phyloP scores from a whole-genome alignment of 1,140 invertebrate species.

The Sinonovacula constricta region DNA sequence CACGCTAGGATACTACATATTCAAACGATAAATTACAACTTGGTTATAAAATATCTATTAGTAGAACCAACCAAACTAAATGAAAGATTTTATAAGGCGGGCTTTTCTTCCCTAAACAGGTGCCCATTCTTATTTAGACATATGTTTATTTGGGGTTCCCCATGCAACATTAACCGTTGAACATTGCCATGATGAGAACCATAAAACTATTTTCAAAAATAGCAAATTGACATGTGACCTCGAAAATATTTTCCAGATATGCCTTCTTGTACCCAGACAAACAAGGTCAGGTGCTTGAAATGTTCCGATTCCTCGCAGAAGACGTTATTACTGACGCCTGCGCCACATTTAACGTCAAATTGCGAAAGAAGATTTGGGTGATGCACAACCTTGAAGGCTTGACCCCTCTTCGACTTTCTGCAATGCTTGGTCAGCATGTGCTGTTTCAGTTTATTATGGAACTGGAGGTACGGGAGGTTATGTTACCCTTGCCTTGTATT shows the following conservation, averaged over 20 bases:
- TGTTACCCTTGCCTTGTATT: too few relatives aligned
- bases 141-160: too few relatives aligned
- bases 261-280: conserved; percentile 59
- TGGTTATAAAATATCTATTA: too few relatives aligned
- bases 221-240: too few relatives aligned
- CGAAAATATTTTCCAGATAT: conserved; percentile 25
- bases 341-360: conserved; percentile 27
- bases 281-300: conserved; percentile 46
- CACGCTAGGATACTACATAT: too few relatives aligned
- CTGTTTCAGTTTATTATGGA: conserved; percentile 61
- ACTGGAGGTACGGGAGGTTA: conserved; percentile 55
- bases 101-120: background rate
- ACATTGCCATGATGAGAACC: too few relatives aligned
- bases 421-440: conserved; percentile 53
- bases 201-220: too few relatives aligned
- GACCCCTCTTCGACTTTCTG: conserved; percentile 61
- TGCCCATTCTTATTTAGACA: too few relatives aligned
- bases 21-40: too few relatives aligned
- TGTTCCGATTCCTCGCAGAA: conserved; percentile 48
- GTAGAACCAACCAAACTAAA: background rate
- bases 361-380: conserved; percentile 57
- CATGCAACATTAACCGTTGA: too few relatives aligned
- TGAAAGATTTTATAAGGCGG: background rate
- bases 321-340: background rate
- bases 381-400: conserved; percentile 56